Base-by-base conservation (phyloP, 2,797 vertebrate species). In the Myripristis murdjan region DNA sequence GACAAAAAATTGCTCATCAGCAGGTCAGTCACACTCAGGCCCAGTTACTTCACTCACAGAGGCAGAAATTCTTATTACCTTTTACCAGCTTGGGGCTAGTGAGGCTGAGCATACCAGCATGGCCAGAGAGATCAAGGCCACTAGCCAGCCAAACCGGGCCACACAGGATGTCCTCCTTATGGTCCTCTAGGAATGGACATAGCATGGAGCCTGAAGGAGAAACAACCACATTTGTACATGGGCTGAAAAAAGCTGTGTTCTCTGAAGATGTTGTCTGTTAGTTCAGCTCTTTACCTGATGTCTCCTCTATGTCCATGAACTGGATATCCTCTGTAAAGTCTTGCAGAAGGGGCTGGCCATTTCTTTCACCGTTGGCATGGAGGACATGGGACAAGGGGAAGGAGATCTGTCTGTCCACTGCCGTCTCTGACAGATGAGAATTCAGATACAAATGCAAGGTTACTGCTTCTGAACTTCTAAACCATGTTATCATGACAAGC, bases 41-140 rank as follows among this genome's bases (percentile, higher is more conserved):
- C 28, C 28, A 31, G 28, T 46, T 6, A 46, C 43, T 9, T 39
- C 12, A 14, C 37, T 4, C 0, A 39, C 2, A 39, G 12, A 39
- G 37, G 28, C 28, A 31, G 28, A 5, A 31, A 31, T 31, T 6
- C 14, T 14, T 14, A 14, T 14, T 86, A 99, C 98, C 98, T 97
- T 99, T 99, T 80, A 99, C 97, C 83, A 99, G 95, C 88, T 98
- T 99, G 82, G 98, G 98, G 83, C 98, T 99, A 70, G 98, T 98
- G 83, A 99, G 92, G 43, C 98, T 99, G 80, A 99, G 91, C 98
- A 99, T 99, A 73, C 98, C 98, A 10, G 98, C 97, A 70, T 99
- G 97, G 64, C 98, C 98, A 23, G 98, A 99, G 1, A 99, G 95
- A 89, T 99, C 98, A 85, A 99, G 95, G 52, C 98, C 98, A 88